Base-by-base conservation (phyloP, 2,113 vertebrate genomes). In the Coptodon rendalli region DNA sequence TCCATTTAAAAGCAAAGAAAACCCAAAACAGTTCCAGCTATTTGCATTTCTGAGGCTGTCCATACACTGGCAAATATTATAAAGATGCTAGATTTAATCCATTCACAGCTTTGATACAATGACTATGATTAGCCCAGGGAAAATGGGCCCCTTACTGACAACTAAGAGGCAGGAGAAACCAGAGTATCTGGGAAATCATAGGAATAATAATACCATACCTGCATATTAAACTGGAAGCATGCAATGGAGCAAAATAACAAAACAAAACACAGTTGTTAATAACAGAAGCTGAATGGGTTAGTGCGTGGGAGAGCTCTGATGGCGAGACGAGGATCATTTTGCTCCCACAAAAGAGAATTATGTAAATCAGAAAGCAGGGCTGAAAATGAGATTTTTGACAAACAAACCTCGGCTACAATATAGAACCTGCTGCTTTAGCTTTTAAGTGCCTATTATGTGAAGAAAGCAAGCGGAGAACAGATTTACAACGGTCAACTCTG, bases 161-260 rank as follows among this genome's bases (percentile, higher is more conserved):
- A 82, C 80, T 78, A 83, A 89, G 85, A 90, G 89, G 86, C 50
- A n/a, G 73, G 61, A 87, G 82, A 95, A 95, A 89, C 56, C 57
- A 14, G 82, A 66, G 63, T 80, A 73, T 84, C 48, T 66, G 68
- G 63, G 66, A 94, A 93, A 94, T 89, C 76, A 92, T 3, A 90
- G 86, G 59, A 90, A 93, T 79, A 91, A 92, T 27, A 88, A 89
- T 78, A 84, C 88, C 96, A 57, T 97, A 98, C 97, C 97, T 97
- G 97, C 96, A 96, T 90, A 95, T 96, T 95, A 98, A 96, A 95
- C 97, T 97, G 97, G 96, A 82, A 86, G 96, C 96, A 95, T 96
- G 96, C 95, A 95, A 95, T 93, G 95, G 92, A 97, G 95, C 54
- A 71, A 92, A 96, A 95, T 91, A 92, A 94, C 86, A 93, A 93